Conservation (phyloP, 2,113 vertebrate genomes). For the Otus sunia region DNA sequence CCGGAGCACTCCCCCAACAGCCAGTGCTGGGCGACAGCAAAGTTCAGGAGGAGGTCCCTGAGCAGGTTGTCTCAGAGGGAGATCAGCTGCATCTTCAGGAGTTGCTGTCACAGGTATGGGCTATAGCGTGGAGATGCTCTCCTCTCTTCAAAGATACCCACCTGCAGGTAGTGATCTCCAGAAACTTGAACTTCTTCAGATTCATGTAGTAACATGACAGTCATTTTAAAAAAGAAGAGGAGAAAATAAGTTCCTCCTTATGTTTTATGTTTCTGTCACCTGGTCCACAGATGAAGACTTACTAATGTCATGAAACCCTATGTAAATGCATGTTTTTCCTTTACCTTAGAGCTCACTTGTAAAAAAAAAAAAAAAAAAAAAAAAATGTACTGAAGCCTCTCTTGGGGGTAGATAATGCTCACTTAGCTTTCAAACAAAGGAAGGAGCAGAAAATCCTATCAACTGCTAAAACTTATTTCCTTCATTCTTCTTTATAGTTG, state of each 20-base stretch:
- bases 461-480: neutral
- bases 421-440: neutral
- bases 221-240: neutral
- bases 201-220: neutral
- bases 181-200: neutral
- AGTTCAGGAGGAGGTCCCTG: rapidly evolving
- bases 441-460: neutral
- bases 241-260: neutral
- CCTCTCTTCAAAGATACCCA: neutral
- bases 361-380: neutral
- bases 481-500: neutral
- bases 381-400: neutral
- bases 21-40: neutral
- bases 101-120: rapidly evolving
- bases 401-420: neutral
- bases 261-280: neutral
- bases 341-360: neutral
- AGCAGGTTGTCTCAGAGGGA: neutral
- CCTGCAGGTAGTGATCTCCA: neutral
- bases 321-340: neutral
- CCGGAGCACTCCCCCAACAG: rapidly evolving
- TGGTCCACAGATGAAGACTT: neutral
- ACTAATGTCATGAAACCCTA: rapidly evolving
- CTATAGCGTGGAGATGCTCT: neutral
- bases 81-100: neutral